Evolutionary conservation across 2,888 invertebrate species (phyloP), one percentile per base, ranked within the genome.

Genomic region (Spodoptera exigua): DNA sequence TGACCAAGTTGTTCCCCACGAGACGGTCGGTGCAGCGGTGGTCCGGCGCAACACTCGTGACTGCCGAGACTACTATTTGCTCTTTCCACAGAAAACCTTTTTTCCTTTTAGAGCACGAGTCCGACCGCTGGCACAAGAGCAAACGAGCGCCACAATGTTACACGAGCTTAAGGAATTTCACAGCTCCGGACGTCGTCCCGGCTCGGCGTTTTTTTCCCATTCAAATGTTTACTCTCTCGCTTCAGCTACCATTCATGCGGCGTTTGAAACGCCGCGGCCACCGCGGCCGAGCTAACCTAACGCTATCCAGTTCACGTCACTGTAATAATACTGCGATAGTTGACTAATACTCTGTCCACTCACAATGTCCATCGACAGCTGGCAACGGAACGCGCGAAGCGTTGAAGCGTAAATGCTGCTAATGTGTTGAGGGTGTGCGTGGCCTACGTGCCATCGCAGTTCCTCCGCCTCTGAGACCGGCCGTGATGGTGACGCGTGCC

Each of bases 291-390:
- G 88, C 89, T 87, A 85, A 90, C 92, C 91, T 90, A 90, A 92
- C 91, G 89, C 90, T 90, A 89, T 90, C 92, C 93, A 90, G 91
- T 92, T 89, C 91, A 92, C 91, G 92, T 90, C 91, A 92, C 92
- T 92, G 92, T 91, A 91, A 94, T 94, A 94, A 94, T 94, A 94
- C 94, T 94, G 94, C 91, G 93, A 91, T 91, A 91, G 91, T 93
- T 93, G 94, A 94, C 93, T 94, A 93, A 93, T 93, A 93, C 93
- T 93, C 93, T 92, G 92, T 91, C 90, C 93, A 91, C 91, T 90
- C 91, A 91, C 90, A 89, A 89, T 87, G 91, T 93, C 89, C 93
- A 88, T 87, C 90, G 89, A 91, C 91, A 89, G 91, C 91, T 86
- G 91, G 91, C 93, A 91, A 93, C 92, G 87, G 87, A 91, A 92